A percentile compares a stretch with the other conserved stretches of the same genome.
Conservation (phyloP, 2,113 vertebrate species). For the Macrotis lagotis region DNA sequence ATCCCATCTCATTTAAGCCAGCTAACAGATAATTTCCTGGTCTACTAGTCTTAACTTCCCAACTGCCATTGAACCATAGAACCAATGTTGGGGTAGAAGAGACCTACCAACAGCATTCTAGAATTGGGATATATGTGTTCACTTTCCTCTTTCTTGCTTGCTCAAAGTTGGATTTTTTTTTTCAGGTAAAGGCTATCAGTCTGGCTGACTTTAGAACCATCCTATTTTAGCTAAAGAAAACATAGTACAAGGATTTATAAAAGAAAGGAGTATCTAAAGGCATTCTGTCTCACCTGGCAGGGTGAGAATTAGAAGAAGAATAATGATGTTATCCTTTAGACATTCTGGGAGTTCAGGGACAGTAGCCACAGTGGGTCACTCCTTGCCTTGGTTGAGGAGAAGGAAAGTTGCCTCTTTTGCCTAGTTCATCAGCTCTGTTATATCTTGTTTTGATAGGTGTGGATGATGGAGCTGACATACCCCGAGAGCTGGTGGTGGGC, state of each 20-base stretch:
- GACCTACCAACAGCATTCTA: not conserved
- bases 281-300: not conserved
- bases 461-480: constrained; percentile 98
- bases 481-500: constrained; percentile 95
- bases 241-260: not conserved
- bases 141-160: not conserved
- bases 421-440: not conserved
- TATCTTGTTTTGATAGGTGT: constrained; percentile 86
- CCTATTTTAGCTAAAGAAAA: not conserved
- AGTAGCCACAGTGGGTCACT: not conserved
- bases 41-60: not conserved
- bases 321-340: not conserved
- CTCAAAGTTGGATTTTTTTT: not conserved
- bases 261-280: not conserved
- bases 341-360: not conserved
- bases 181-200: not conserved
- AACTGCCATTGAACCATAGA: not conserved
- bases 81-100: not conserved
- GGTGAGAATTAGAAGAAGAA: not conserved
- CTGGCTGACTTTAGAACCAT: not conserved
- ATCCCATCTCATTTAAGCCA: not conserved
- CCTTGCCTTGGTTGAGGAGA: not conserved
- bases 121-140: not conserved
- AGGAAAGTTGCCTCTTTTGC: not conserved
- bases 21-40: not conserved